Base-by-base conservation (phyloP, 2,797 vertebrate species). In the Streptopelia turtur region DNA sequence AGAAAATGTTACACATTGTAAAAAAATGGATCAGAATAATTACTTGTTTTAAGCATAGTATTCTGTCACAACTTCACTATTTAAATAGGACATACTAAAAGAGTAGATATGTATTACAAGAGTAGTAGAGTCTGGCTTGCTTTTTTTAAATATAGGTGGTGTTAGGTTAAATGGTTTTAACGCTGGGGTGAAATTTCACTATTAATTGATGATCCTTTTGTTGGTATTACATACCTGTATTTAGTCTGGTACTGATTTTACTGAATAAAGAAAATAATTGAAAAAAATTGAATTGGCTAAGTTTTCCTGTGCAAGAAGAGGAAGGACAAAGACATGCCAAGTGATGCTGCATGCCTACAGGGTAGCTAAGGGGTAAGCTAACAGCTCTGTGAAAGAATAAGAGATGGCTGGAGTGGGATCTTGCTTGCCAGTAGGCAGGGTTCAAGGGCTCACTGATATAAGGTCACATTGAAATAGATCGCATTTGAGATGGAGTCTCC, bases 111-210 rank as follows among this genome's bases (percentile, higher is more conserved):
- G 20, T 49, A 25, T 64, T 82, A 35, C 27, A 76, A 27, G 22
- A 79, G 6, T 12, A 68, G 31, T 57, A 41, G 35, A 70, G 18
- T 55, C 66, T 90, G 37, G 5, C 2, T 71, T 70, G 7, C 22
- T 86, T 91, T 75, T 37, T 83, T 87, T 61, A 43, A 61, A n/a
- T 2, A 6, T 30, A 75, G 53, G 31, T 53, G 31, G 9, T 20
- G 6, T 86, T 61, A 83, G 16, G 33, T 94, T 92, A 91, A 89
- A 45, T 65, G 13, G 17, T 72, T 93, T 89, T 82, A 82, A 87
- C 25, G 18, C 13, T 57, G 27, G 18, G 18, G 27, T 65, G 61
- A 89, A 72, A 79, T 79, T 65, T 76, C 60, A 52, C 11, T 55
- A 31, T 89, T 86, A 93, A 57, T 30, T 50, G 31, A 20, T 68